Percentiles rank a stretch among this genome's conserved stretches.
phyloP scores from a whole-genome alignment of 2,797 vertebrate species.

The Heteromormyrus szaboi region DNA sequence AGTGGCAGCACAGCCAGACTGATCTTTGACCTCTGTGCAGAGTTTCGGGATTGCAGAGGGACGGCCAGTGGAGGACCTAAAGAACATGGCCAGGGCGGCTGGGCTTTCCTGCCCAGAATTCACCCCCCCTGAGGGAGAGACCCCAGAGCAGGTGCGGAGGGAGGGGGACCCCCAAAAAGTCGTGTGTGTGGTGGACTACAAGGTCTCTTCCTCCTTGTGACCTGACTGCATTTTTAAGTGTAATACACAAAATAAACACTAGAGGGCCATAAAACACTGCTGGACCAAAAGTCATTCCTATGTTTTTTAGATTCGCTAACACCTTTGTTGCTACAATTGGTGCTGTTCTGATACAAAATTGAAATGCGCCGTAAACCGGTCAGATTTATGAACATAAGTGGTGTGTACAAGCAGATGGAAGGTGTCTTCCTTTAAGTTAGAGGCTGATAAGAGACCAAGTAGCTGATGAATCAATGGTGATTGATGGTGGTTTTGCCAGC shows the following conservation, averaged over 20 bases:
- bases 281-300: not conserved
- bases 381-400: not conserved
- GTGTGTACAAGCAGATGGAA: not conserved
- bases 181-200: not conserved
- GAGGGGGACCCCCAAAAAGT: no score
- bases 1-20: not conserved
- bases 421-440: not conserved
- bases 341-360: not conserved
- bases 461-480: not conserved
- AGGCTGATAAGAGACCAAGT: not conserved
- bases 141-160: slow-evolving; percentile 73
- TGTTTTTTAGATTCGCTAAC: not conserved
- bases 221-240: not conserved
- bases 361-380: not conserved
- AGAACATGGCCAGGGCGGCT: slow-evolving; percentile 81
- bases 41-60: slow-evolving; percentile 85
- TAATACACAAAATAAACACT: slow-evolving; percentile 8
- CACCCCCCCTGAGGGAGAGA: slow-evolving; percentile 87
- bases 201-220: not conserved
- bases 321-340: not conserved
- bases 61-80: slow-evolving; percentile 70
- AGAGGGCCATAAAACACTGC: not conserved
- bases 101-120: slow-evolving; percentile 75
- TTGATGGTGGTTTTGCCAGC: not conserved
- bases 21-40: slow-evolving; percentile 47